Evolutionary conservation across 2,113 vertebrate species (phyloP), one percentile per base, ranked within the genome.

Genomic region (Podarcis muralis): DNA sequence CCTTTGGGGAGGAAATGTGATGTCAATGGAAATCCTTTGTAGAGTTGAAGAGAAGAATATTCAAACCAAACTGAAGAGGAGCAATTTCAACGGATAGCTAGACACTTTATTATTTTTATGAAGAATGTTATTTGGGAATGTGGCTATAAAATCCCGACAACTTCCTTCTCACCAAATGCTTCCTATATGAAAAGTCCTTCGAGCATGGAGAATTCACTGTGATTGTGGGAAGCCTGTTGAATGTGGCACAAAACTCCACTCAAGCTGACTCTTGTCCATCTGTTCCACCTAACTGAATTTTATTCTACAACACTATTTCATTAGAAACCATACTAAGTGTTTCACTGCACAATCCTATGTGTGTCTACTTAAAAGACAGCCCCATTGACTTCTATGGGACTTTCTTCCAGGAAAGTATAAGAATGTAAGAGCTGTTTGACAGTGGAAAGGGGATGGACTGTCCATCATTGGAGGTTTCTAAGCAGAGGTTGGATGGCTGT

Each of bases 11-110:
- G 85, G n/a, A 87, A 83, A 89, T 68, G 76, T 0, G 0, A 68
- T 32, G 59, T 79, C 80, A 79, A 43, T 88, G 77, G 65, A 77
- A 90, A 53, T 71, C 68, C 5, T 72, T 35, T 85, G 57, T 59
- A 83, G 0, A 6, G 7, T 4, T 53, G n/a, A 40, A 86, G 23
- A 66, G 62, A 53, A 84, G 66, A 27, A 91, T 22, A 84, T 6
- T 3, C 2, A 35, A 37, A 43, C 62, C 68, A 87, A 88, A 59
- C 85, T 5, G 0, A 0, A 90, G 53, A n/a, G 4, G 1, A 87
- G 74, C 1, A 20, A 4, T 18, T 22, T 62, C 5, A n/a, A 87
- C 3, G 57, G 35, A 30, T 62, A 6, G 53, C 53, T 75, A 16
- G n/a, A 57, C 40, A 53, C 40, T 2, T 22, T 48, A 48, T 20